Evolutionary conservation across 2,113 vertebrate genomes (phyloP).

Genomic region (Cavia porcellus): DNA sequence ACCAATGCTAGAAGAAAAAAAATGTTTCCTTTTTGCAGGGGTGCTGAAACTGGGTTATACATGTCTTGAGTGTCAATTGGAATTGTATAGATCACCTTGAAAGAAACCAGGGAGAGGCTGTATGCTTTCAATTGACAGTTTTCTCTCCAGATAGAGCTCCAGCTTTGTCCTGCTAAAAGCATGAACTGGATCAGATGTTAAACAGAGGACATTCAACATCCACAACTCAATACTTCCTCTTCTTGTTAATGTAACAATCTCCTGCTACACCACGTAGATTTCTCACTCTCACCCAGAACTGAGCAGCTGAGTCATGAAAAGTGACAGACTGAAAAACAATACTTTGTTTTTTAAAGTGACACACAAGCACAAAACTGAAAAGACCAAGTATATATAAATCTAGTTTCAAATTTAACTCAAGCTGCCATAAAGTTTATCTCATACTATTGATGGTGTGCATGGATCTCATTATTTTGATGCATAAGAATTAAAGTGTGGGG

Average conservation of each 20-base stretch:
- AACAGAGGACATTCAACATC: background rate
- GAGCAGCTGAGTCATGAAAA: conserved; percentile 47
- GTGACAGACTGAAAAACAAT: conserved; percentile 23
- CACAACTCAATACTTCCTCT: background rate
- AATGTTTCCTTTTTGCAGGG: background rate
- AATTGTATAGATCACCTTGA: background rate
- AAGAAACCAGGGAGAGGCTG: background rate
- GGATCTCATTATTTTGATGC: background rate
- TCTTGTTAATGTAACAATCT: background rate
- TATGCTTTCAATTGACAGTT: background rate
- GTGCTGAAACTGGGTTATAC: background rate
- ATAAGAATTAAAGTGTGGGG: background rate
- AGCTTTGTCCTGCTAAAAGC: background rate
- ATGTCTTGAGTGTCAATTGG: background rate
- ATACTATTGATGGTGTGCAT: background rate
- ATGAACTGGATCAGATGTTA: background rate
- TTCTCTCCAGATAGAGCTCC: background rate
- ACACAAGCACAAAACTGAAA: background rate
- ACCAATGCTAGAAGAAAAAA: background rate
- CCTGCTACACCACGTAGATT: background rate
- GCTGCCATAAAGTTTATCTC: background rate
- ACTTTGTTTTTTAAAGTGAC: background rate
- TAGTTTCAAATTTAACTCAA: background rate
- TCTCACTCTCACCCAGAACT: background rate
- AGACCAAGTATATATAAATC: background rate